These are phyloP conservation scores for Halisarca cf. caerulea DNA, from an alignment of 37 sponge, comb jelly and placozoan species.

Conservation along the genomic window DNA sequence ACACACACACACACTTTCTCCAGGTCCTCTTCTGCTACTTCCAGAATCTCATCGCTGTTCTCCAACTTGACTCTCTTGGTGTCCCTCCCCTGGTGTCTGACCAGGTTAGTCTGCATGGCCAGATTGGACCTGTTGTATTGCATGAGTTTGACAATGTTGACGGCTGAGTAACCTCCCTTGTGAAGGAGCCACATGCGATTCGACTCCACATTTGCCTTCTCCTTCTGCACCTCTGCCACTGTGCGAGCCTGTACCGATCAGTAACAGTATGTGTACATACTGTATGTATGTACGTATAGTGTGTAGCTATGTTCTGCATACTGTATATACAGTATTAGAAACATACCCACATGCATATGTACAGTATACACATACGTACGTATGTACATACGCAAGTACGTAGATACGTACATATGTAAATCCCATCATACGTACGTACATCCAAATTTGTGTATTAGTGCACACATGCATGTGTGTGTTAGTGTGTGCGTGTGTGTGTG, in stretches of 20 bases:
- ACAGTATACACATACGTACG: no score
- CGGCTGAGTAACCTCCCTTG: slow-evolving; percentile 70
- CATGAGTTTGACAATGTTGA: slow-evolving; percentile 38
- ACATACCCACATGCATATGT: no score
- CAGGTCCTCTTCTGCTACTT: slow-evolving; percentile 80
- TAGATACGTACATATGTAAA: neutral
- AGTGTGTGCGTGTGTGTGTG: neutral
- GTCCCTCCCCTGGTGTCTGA: slow-evolving; percentile 55
- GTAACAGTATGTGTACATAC: neutral
- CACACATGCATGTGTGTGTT: neutral
- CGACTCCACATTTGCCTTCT: slow-evolving; percentile 45
- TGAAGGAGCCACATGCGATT: slow-evolving; percentile 88
- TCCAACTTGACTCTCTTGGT: slow-evolving; percentile 51
- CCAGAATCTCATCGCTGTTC: slow-evolving; percentile 58
- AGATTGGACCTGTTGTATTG: slow-evolving; percentile 23
- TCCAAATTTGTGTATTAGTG: neutral
- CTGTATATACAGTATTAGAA: no score
- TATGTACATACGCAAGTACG: neutral
- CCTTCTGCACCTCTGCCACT: slow-evolving; percentile 55
- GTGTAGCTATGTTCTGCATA: no score
- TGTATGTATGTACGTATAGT: neutral
- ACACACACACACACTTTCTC: slow-evolving; percentile 60
- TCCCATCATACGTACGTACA: neutral
- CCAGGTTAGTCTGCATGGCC: slow-evolving; percentile 24
- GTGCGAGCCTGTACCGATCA: slow-evolving; percentile 56